Percentiles rank a stretch among this genome's conserved stretches.
phyloP scores from a whole-genome alignment of 2,888 invertebrate species.

The Limnephilus marmoratus region DNA sequence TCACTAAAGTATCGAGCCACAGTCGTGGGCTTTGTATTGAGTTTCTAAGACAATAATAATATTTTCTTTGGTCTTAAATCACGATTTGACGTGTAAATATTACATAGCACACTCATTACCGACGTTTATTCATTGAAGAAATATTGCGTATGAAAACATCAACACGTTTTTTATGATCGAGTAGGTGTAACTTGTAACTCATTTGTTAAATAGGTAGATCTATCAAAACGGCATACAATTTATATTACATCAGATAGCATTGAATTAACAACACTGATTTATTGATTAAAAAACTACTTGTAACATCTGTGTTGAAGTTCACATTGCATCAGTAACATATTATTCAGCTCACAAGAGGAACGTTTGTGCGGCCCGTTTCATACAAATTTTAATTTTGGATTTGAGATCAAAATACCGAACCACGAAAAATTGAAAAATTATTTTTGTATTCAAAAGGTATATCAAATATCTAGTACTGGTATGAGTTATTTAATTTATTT shows the following conservation, averaged over 20 bases:
- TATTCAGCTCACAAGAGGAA: neutral
- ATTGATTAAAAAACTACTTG: neutral
- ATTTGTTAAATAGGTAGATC: slow-evolving; percentile 2
- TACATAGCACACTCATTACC: neutral
- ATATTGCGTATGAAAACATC: neutral
- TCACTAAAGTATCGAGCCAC: neutral
- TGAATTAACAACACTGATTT: neutral
- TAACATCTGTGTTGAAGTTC: neutral
- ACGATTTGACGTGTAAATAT: neutral
- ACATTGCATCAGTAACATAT: neutral
- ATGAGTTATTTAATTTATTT: too few relatives aligned
- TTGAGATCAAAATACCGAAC: too few relatives aligned
- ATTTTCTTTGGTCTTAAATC: slow-evolving; percentile 14
- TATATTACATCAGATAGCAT: neutral
- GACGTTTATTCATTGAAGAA: neutral
- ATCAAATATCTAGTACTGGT: too few relatives aligned
- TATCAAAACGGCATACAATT: neutral
- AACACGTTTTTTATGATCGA: neutral
- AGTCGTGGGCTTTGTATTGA: slow-evolving; percentile 14
- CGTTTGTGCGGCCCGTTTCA: too few relatives aligned
- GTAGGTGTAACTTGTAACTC: neutral
- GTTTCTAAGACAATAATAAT: neutral
- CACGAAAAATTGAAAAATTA: too few relatives aligned
- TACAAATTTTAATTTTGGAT: too few relatives aligned
- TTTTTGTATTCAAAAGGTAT: too few relatives aligned